These are phyloP conservation scores for Aphaenogaster floridana DNA, from an alignment of 1,140 invertebrate genomes.

Conservation along the genomic window DNA sequence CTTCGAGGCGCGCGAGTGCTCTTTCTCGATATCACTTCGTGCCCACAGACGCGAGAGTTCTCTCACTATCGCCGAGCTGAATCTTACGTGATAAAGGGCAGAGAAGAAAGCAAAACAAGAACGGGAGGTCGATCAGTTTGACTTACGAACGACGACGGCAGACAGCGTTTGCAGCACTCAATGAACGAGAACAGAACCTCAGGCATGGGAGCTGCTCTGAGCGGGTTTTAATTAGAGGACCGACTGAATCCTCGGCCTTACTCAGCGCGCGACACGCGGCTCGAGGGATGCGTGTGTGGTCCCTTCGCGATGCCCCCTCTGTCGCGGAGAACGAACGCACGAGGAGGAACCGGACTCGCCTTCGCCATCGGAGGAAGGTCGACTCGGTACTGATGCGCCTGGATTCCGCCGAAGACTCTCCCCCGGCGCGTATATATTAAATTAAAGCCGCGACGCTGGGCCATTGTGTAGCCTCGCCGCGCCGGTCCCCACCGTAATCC, in stretches of 20 bases:
- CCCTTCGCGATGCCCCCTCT: slow-evolving; percentile 12
- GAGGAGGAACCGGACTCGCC: slow-evolving; percentile 67
- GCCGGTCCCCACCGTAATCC: slow-evolving; percentile 67
- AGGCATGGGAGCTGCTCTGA: slow-evolving; percentile 32
- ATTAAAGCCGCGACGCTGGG: slow-evolving; percentile 68
- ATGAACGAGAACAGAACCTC: slow-evolving; percentile 50
- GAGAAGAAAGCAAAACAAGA: not conserved
- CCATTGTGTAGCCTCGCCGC: slow-evolving; percentile 21
- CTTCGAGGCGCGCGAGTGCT: not conserved
- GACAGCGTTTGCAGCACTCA: slow-evolving; percentile 46
- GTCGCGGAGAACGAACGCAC: slow-evolving; percentile 3
- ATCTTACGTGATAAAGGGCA: not conserved
- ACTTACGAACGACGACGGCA: slow-evolving; percentile 46
- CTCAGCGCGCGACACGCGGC: slow-evolving; percentile 29
- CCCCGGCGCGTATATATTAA: slow-evolving; percentile 75
- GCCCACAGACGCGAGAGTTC: not conserved
- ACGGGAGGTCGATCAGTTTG: slow-evolving; percentile 6
- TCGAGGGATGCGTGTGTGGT: slow-evolving; percentile 47
- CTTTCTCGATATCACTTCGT: not conserved
- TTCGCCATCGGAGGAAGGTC: slow-evolving; percentile 82
- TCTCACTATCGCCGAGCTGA: not conserved
- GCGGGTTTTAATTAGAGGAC: slow-evolving; percentile 52
- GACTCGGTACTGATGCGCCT: slow-evolving; percentile 82
- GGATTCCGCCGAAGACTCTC: slow-evolving; percentile 80
- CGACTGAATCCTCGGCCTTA: slow-evolving; percentile 27